These are phyloP conservation scores for Cabera pusaria DNA, from an alignment of 2,888 invertebrate species.

Conservation along the genomic window DNA sequence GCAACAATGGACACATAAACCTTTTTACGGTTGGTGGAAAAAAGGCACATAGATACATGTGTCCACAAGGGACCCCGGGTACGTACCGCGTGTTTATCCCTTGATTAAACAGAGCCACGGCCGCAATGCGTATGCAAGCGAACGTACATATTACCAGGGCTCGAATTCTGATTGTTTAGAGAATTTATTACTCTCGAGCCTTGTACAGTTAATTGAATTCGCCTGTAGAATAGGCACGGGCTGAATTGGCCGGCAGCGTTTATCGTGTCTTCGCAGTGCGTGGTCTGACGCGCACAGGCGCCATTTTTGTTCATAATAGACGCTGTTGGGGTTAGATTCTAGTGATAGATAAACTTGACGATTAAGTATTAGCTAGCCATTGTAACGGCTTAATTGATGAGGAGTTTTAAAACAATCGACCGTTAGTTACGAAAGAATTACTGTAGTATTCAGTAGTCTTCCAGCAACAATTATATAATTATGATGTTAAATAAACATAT, in stretches of 20 bases:
- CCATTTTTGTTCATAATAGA: constrained; percentile 56
- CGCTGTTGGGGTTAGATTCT: constrained; percentile 35
- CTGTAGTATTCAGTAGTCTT: too few relatives aligned
- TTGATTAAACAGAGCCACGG: constrained; percentile 78
- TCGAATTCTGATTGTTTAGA: constrained; percentile 84
- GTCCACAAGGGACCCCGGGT: constrained; percentile 52
- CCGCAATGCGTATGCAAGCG: constrained; percentile 81
- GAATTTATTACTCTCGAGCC: constrained; percentile 82
- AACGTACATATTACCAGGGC: constrained; percentile 80
- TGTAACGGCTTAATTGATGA: too few relatives aligned
- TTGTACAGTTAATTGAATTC: constrained; percentile 83
- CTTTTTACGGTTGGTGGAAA: constrained; percentile 56
- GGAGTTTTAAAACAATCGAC: too few relatives aligned
- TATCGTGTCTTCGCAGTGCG: constrained; percentile 70
- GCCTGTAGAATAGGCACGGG: constrained; percentile 77
- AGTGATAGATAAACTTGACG: constrained; percentile 21
- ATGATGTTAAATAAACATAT: too few relatives aligned
- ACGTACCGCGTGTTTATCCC: constrained; percentile 69
- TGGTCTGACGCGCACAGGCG: constrained; percentile 45
- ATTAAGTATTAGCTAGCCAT: neutral
- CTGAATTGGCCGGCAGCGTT: constrained; percentile 70
- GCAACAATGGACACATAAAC: constrained; percentile 62
- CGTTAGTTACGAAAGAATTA: too few relatives aligned
- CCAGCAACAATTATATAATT: too few relatives aligned
- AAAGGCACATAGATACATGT: constrained; percentile 57